A percentile compares a stretch with the other conserved stretches of the same genome.
Evolutionary conservation across 2,888 invertebrate genomes (phyloP).

Genomic region (Toxonevra muliebris): DNA sequence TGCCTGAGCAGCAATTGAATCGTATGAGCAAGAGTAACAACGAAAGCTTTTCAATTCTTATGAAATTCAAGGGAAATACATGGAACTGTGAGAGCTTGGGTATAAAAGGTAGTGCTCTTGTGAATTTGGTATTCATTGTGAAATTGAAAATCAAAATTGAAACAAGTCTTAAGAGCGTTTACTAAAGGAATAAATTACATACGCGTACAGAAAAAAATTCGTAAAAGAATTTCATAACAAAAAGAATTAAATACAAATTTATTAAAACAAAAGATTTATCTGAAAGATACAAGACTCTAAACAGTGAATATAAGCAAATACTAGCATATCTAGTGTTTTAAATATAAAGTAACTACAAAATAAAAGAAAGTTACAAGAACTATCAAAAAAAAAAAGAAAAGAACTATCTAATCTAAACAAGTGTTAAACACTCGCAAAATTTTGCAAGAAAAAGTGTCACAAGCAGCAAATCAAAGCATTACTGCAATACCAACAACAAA

Average conservation of each 20-base stretch:
- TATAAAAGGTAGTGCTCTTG: constrained; percentile 55
- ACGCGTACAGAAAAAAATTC: constrained; percentile 32
- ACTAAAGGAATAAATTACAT: constrained; percentile 37
- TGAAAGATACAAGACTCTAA: constrained; percentile 14
- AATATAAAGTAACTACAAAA: constrained; percentile 18
- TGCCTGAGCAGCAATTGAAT: constrained; percentile 6
- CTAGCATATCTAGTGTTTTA: constrained; percentile 12
- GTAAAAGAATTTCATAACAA: constrained; percentile 60
- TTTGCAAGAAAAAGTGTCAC: neutral
- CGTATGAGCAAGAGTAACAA: constrained; percentile 16
- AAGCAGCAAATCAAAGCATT: constrained; percentile 9
- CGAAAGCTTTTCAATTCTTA: constrained; percentile 45
- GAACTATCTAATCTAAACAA: constrained; percentile 2
- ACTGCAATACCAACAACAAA: constrained; percentile 14
- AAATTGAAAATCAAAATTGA: constrained; percentile 64
- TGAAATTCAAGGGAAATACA: constrained; percentile 54
- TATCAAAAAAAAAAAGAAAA: neutral
- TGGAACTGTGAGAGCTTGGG: constrained; percentile 49
- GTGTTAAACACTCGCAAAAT: constrained; percentile 20
- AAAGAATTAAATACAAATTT: constrained; percentile 32
- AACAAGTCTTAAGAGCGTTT: constrained; percentile 46
- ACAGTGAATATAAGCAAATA: constrained; percentile 5
- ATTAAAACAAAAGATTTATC: constrained; percentile 23
- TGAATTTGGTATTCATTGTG: constrained; percentile 59
- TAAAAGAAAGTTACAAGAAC: constrained; percentile 14